Percentiles rank a stretch among this genome's conserved stretches.
Conservation (phyloP, 2,113 vertebrate genomes). For the Odocoileus virginianus region DNA sequence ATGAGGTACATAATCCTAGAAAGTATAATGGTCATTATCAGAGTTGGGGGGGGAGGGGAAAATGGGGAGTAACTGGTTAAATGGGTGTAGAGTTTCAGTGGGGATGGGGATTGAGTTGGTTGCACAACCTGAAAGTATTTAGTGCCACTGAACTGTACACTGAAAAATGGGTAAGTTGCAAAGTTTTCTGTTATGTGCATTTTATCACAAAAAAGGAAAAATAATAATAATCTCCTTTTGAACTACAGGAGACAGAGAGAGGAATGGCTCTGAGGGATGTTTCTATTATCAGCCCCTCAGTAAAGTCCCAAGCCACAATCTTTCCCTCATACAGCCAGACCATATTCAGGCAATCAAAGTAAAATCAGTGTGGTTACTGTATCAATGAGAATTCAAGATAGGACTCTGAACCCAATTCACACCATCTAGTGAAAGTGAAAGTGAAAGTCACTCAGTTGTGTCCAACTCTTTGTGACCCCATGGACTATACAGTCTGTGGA, state of each 20-base stretch:
- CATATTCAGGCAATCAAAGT: background rate
- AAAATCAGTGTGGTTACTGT: background rate
- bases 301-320: background rate
- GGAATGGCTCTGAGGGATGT: background rate
- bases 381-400: background rate
- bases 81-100: background rate
- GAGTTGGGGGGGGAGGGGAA: no score
- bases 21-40: background rate
- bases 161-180: background rate
- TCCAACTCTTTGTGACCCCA: background rate
- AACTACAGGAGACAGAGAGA: background rate
- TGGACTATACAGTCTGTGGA: background rate
- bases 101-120: background rate
- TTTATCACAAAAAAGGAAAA: background rate
- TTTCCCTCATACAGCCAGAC: background rate
- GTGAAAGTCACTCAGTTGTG: background rate
- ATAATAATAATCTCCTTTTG: background rate
- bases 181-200: background rate
- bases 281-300: background rate
- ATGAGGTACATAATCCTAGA: background rate
- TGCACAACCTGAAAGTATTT: background rate
- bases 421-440: background rate
- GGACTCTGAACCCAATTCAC: background rate
- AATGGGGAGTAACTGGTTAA: background rate
- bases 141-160: background rate